A percentile compares a stretch with the other conserved stretches of the same genome.
phyloP scores from a whole-genome alignment of 2,113 vertebrate species.

The Labeo catla region DNA sequence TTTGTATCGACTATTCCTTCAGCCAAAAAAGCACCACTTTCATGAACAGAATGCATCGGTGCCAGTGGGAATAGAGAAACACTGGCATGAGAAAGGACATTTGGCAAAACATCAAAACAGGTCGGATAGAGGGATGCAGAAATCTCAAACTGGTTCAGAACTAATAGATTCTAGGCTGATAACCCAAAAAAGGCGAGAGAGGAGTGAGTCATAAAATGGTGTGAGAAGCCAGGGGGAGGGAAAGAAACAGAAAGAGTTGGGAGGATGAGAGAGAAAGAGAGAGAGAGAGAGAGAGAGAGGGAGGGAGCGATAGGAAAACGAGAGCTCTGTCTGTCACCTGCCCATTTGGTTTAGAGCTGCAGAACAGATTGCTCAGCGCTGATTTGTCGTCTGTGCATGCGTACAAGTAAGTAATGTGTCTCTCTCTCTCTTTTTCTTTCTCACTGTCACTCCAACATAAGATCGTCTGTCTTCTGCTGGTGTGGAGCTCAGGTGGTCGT shows the following conservation, averaged over 20 bases:
- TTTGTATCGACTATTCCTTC: background rate
- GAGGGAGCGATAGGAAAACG: slow-evolving; percentile 56
- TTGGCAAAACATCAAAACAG: background rate
- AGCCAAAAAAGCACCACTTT: background rate
- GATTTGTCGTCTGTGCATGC: slow-evolving; percentile 52
- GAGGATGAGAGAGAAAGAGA: slow-evolving; percentile 38
- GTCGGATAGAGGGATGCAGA: background rate
- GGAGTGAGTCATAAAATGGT: slow-evolving; percentile 44
- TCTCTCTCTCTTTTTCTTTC: slow-evolving; percentile 9
- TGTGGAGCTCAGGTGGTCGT: slow-evolving; percentile 14
- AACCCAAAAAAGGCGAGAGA: background rate
- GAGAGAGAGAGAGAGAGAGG: slow-evolving; percentile 42
- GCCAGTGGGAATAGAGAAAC: background rate
- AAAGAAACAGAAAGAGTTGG: slow-evolving; percentile 51
- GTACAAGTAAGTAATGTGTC: slow-evolving; percentile 46
- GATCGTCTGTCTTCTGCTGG: slow-evolving; percentile 6
- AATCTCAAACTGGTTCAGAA: background rate
- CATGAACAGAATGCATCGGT: background rate
- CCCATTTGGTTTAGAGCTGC: slow-evolving; percentile 36
- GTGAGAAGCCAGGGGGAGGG: slow-evolving; percentile 34
- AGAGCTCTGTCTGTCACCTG: slow-evolving; percentile 30
- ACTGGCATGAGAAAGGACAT: background rate
- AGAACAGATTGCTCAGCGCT: slow-evolving; percentile 48
- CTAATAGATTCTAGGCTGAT: background rate
- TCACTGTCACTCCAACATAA: slow-evolving; percentile 7